Evolutionary conservation across 2,888 invertebrate genomes (phyloP), one percentile per base, ranked within the genome.

Genomic region (Heliconius sara): DNA sequence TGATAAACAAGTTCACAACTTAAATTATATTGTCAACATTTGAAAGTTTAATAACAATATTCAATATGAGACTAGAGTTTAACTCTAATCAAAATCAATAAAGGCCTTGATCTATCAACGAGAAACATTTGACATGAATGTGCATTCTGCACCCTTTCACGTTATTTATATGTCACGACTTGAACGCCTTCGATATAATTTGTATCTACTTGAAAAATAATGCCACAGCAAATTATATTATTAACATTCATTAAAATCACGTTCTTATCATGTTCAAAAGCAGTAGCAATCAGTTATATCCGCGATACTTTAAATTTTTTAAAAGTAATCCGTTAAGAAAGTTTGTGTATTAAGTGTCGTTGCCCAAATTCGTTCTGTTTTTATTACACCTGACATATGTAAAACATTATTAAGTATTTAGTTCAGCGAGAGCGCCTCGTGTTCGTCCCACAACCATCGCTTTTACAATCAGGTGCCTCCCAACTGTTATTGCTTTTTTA

Each of bases 61-160:
- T 22, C 19, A 68, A 39, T 25, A 34, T 74, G 63, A 25, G 22
- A 34, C 34, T 75, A 27, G 27, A 30, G 27, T 16, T 78, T 47
- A 72, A 43, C 19, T 77, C 52, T 10, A 72, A 43, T 76, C 63
- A 39, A 76, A 76, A 70, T 73, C 80, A 78, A 71, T 16, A 39
- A 80, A 84, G 88, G 88, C 92, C 92, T 92, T 92, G 92, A 92
- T 90, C 90, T 92, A 89, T 91, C 85, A 86, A 78, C 79, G 77
- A 79, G 82, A 83, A 80, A 81, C 75, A 83, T 83, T 82, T 81
- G 83, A 81, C 82, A 80, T 77, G 83, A 79, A 80, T 82, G 81
- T 83, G 78, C 82, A 84, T 81, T 83, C 84, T 84, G 84, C 84
- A 87, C 84, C 87, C 86, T 87, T 86, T 87, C 86, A 86, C 86